Conservation (phyloP, 2,797 vertebrate species). For the Lepus townsendii region DNA sequence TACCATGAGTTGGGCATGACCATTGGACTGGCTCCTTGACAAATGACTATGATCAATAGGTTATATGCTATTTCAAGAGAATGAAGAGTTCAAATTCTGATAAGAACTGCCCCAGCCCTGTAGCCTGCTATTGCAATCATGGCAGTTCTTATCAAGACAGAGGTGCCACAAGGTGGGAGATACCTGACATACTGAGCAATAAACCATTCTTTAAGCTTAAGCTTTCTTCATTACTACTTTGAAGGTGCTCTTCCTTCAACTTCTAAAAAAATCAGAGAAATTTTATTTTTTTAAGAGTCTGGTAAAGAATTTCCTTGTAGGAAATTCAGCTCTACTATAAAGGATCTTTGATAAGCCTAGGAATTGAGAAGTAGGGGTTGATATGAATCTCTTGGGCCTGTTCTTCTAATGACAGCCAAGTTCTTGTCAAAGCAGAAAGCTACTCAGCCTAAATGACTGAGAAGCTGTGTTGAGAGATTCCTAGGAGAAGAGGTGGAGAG, state of each 20-base stretch:
- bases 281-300: neutral
- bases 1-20: neutral
- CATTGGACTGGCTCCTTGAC: neutral
- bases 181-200: neutral
- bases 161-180: neutral
- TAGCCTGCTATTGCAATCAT: neutral
- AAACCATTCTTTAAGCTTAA: neutral
- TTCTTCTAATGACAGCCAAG: neutral
- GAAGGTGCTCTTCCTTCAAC: slow-evolving; percentile 27
- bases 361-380: neutral
- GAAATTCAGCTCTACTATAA: slow-evolving; percentile 44
- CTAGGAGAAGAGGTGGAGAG: neutral
- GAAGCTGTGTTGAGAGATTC: neutral
- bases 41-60: neutral
- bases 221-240: slow-evolving; percentile 6
- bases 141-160: neutral
- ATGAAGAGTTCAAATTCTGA: neutral
- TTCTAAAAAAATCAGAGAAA: neutral
- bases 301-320: slow-evolving; percentile 19
- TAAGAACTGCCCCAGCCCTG: neutral
- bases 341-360: slow-evolving; percentile 40
- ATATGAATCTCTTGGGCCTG: slow-evolving; percentile 42
- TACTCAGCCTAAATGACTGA: neutral
- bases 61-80: neutral
- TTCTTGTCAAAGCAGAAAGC: neutral